These are phyloP conservation scores for Hyperoodon ampullatus DNA, from an alignment of 2,113 vertebrate species.

Conservation along the genomic window DNA sequence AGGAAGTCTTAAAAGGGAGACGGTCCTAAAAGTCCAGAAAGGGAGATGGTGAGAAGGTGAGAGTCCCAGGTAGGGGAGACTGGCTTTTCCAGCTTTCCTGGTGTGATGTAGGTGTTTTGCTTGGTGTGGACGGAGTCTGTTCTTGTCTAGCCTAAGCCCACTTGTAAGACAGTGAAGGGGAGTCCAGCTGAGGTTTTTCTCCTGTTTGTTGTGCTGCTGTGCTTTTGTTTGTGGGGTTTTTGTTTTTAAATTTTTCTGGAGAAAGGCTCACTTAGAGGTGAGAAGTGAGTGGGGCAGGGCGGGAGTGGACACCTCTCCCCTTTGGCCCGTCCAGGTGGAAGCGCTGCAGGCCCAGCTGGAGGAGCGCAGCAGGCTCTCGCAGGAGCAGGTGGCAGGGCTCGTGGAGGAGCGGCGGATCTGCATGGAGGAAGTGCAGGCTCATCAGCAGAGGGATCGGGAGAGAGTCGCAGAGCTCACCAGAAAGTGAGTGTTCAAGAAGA, in stretches of 20 bases:
- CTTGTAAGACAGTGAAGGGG: background rate
- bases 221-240: background rate
- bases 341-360: slow-evolving; percentile 96
- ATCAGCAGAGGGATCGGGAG: slow-evolving; percentile 90
- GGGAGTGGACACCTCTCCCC: background rate
- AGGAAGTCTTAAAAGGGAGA: background rate
- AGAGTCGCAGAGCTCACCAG: slow-evolving; percentile 88
- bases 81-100: background rate
- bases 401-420: slow-evolving; percentile 92
- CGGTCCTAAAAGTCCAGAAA: background rate
- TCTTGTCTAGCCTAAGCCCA: background rate
- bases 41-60: background rate
- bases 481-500: slow-evolving; percentile 86
- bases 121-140: background rate
- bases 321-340: slow-evolving; percentile 88
- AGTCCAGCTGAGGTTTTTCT: background rate
- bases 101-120: background rate
- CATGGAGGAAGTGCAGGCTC: slow-evolving; percentile 90
- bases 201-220: background rate
- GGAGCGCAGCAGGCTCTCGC: slow-evolving; percentile 92
- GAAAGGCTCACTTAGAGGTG: background rate
- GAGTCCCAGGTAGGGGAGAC: background rate
- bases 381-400: slow-evolving; percentile 93
- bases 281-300: background rate
- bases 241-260: background rate